Evolutionary conservation across 2,888 invertebrate species (phyloP).

Genomic region (Nomada ferruginata): DNA sequence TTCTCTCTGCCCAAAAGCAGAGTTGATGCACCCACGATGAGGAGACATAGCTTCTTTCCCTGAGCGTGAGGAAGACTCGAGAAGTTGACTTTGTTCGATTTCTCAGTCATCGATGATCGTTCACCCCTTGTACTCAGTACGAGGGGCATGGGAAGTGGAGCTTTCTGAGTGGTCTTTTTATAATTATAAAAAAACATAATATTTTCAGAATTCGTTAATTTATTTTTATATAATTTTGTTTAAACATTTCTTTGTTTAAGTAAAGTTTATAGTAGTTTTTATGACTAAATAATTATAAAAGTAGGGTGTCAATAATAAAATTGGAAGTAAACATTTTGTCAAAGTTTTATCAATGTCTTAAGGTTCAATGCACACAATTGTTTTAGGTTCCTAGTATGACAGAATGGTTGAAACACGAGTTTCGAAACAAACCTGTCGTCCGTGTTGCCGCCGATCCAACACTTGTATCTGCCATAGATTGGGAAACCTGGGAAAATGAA

Average conservation of each 20-base stretch:
- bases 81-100: slow-evolving; percentile 54
- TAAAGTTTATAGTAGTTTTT: background rate
- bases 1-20: slow-evolving; percentile 85
- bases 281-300: too few species aligned
- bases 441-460: slow-evolving; percentile 91
- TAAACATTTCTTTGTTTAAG: background rate
- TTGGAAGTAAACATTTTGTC: too few species aligned
- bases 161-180: slow-evolving; percentile 77
- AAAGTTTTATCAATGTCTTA: background rate
- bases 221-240: background rate
- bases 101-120: slow-evolving; percentile 81
- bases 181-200: background rate
- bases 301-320: too few species aligned
- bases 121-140: slow-evolving; percentile 74
- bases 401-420: slow-evolving; percentile 88
- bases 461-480: slow-evolving; percentile 88
- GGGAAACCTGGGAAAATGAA: slow-evolving; percentile 87
- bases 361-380: too few species aligned
- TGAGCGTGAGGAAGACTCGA: slow-evolving; percentile 82
- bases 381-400: slow-evolving; percentile 85
- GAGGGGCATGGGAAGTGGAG: slow-evolving; percentile 72
- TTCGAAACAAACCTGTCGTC: slow-evolving; percentile 83
- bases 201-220: background rate
- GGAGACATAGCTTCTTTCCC: slow-evolving; percentile 85
- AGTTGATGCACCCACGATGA: slow-evolving; percentile 87